Percentiles rank a stretch among this genome's conserved stretches.
Evolutionary conservation across 1,140 invertebrate species (phyloP).

Genomic region (Goniozus legneri): DNA sequence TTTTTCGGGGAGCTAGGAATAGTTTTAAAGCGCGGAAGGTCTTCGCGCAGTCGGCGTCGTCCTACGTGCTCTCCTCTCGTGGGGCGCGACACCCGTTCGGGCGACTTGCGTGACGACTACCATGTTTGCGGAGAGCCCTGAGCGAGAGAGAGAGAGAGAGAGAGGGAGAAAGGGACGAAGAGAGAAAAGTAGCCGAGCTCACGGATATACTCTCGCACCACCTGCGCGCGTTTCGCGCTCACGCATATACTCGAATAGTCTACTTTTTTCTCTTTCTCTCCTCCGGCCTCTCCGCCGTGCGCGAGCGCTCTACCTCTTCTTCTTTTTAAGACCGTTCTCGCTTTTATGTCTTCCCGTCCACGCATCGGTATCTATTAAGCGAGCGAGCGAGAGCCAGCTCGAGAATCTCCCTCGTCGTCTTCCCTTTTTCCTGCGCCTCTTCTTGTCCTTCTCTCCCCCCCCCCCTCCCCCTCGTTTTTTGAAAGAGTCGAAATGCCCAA

Average conservation of each 20-base stretch:
- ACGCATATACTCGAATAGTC: background rate
- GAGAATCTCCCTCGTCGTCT: background rate
- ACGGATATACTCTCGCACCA: background rate
- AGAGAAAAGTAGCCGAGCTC: background rate
- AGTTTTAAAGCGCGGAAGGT: too few species aligned
- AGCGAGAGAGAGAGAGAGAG: slow-evolving; percentile 12
- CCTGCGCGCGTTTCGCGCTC: background rate
- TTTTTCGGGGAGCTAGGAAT: too few species aligned
- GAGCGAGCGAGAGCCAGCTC: too few species aligned
- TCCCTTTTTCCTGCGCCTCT: background rate
- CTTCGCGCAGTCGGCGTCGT: too few species aligned
- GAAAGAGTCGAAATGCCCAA: too few species aligned
- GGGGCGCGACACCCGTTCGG: too few species aligned
- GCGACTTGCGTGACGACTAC: slow-evolving; percentile 49
- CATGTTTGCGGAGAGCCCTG: slow-evolving; percentile 44
- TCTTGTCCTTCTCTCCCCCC: background rate
- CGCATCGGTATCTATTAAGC: too few species aligned
- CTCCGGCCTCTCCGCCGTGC: background rate
- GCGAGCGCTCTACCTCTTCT: background rate
- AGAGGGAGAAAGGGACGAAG: background rate
- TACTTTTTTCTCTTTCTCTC: background rate
- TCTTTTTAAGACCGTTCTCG: background rate
- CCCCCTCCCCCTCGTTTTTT: too few species aligned
- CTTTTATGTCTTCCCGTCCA: too few species aligned
- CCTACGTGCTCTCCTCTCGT: too few species aligned